Percentiles rank a stretch among this genome's conserved stretches.
Conservation (phyloP, 1,140 invertebrate species). For the Heliconius hermathena region DNA sequence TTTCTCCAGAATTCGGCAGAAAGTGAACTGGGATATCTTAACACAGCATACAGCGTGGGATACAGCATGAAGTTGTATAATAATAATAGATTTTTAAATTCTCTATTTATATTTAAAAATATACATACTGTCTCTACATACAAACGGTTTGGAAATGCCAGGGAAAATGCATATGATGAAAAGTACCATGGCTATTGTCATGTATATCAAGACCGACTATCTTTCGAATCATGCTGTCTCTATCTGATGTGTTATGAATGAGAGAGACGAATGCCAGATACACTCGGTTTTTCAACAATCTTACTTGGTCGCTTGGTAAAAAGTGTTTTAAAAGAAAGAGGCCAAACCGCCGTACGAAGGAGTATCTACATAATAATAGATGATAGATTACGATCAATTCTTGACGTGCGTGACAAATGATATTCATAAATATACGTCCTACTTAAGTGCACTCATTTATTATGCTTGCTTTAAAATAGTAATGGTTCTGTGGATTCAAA, state of each 20-base stretch:
- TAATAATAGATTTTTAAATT: not conserved
- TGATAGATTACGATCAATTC: constrained; percentile 33
- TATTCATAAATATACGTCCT: constrained; percentile 18
- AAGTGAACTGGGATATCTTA: too few species aligned
- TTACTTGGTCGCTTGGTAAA: constrained; percentile 9
- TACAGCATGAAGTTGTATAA: too few species aligned
- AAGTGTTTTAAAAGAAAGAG: constrained; percentile 5
- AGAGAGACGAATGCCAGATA: constrained; percentile 28
- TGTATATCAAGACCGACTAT: constrained; percentile 34
- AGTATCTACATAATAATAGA: constrained; percentile 32
- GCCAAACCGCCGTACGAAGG: not conserved
- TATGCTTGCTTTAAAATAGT: constrained; percentile 4
- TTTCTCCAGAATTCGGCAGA: too few species aligned
- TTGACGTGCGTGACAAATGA: constrained; percentile 16
- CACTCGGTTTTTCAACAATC: constrained; percentile 22
- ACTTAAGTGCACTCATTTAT: constrained; percentile 16
- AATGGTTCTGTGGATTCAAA: constrained; percentile 6
- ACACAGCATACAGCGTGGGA: too few species aligned
- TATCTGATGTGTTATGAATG: constrained; percentile 37
- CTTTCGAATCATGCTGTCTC: constrained; percentile 38
- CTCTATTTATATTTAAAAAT: not conserved
- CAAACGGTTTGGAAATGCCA: constrained; percentile 22
- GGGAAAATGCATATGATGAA: constrained; percentile 35
- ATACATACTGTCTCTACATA: not conserved
- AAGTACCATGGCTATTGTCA: constrained; percentile 45